phyloP scores from a whole-genome alignment of 2,113 vertebrate species.

The Hypomesus transpacificus region DNA sequence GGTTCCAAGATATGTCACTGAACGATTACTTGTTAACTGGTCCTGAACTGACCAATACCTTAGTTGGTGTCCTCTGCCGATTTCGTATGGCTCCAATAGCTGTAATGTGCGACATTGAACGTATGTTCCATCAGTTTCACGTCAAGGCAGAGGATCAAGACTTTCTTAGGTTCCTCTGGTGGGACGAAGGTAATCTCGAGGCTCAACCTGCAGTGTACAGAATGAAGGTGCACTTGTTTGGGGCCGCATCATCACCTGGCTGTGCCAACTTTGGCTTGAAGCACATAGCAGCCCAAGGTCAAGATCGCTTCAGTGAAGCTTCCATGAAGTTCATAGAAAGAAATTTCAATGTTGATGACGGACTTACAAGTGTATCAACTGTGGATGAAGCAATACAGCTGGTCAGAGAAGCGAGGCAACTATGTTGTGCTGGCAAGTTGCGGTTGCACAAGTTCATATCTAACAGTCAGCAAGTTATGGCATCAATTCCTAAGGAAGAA shows the following conservation, averaged over 20 bases:
- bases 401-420: slow-evolving; percentile 2
- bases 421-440: slow-evolving; percentile 3
- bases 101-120: slow-evolving; percentile 26
- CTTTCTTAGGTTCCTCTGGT: slow-evolving; percentile 20
- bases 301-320: slow-evolving; percentile 10
- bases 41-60: slow-evolving; percentile 18
- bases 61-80: slow-evolving; percentile 15
- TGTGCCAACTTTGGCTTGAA: slow-evolving; percentile 18
- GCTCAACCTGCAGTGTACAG: not conserved
- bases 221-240: slow-evolving; percentile 17
- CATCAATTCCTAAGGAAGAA: not conserved
- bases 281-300: slow-evolving; percentile 11
- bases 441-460: slow-evolving; percentile 1
- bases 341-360: slow-evolving; percentile 10
- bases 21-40: slow-evolving; percentile 25
- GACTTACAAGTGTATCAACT: not conserved
- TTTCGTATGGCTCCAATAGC: slow-evolving; percentile 19
- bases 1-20: slow-evolving; percentile 16
- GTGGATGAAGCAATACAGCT: slow-evolving; percentile 13
- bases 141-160: slow-evolving; percentile 19
- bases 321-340: slow-evolving; percentile 8
- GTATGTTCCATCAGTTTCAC: slow-evolving; percentile 29
- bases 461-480: not conserved
- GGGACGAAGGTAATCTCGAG: slow-evolving; percentile 2
- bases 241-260: slow-evolving; percentile 10